phyloP scores from a whole-genome alignment of 2,797 vertebrate genomes.

The Malurus splendens region DNA sequence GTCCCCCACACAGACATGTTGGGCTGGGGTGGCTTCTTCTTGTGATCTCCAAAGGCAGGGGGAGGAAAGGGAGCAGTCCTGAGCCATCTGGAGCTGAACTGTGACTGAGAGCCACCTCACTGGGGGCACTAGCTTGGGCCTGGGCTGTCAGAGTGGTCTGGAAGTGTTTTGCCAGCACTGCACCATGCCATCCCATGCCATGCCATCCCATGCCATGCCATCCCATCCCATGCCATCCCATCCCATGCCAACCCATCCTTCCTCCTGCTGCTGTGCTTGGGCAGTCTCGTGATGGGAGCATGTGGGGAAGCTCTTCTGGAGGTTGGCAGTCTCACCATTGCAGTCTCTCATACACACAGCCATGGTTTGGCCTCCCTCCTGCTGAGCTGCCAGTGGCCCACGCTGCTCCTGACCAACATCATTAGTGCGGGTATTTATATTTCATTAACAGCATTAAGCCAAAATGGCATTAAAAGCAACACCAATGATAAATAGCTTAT shows the following conservation, averaged over 20 bases:
- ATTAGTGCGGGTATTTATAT: constrained; percentile 82
- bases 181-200: not conserved
- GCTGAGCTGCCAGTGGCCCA: constrained; percentile 67
- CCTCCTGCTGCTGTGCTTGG: not conserved
- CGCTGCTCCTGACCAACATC: constrained; percentile 79
- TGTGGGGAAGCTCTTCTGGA: constrained; percentile 33
- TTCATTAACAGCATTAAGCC: constrained; percentile 83
- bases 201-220: too few relatives aligned
- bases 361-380: constrained; percentile 67
- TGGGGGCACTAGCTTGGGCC: not conserved
- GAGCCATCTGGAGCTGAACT: not conserved
- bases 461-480: constrained; percentile 82
- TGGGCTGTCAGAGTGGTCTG: not conserved
- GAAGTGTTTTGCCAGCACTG: not conserved
- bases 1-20: not conserved
- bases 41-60: not conserved
- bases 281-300: not conserved
- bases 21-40: not conserved
- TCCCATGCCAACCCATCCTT: not conserved
- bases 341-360: constrained; percentile 45
- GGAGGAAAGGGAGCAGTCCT: not conserved
- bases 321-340: constrained; percentile 17
- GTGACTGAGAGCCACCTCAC: not conserved
- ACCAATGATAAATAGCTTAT: constrained; percentile 82
- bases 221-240: not conserved